phyloP scores from a whole-genome alignment of 1,140 invertebrate genomes.

The Zophobas atratus region DNA sequence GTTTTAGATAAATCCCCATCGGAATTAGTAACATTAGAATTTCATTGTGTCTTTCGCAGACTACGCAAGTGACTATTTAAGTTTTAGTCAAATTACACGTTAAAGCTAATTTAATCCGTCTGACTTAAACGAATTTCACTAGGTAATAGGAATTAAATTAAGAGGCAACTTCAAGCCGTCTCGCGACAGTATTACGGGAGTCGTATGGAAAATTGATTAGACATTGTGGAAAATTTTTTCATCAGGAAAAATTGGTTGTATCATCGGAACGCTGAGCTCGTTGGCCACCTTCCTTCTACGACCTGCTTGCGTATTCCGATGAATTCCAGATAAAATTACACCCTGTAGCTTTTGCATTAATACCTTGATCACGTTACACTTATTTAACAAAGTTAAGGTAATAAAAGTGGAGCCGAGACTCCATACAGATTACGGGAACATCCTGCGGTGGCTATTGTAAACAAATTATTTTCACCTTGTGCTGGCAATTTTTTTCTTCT shows the following conservation, averaged over 20 bases:
- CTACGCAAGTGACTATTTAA: slow-evolving; percentile 35
- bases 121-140: slow-evolving; percentile 43
- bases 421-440: slow-evolving; percentile 21
- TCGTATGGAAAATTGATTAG: slow-evolving; percentile 19
- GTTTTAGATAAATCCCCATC: slow-evolving; percentile 25
- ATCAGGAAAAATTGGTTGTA: slow-evolving; percentile 16
- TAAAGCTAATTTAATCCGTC: slow-evolving; percentile 47
- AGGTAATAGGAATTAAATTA: slow-evolving; percentile 46
- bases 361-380: slow-evolving; percentile 44
- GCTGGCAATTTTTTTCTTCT: neutral
- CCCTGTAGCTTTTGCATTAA: slow-evolving; percentile 38
- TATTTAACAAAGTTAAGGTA: slow-evolving; percentile 44
- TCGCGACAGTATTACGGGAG: slow-evolving; percentile 5
- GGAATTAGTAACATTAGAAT: slow-evolving; percentile 41
- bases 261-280: slow-evolving; percentile 23
- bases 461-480: slow-evolving; percentile 25
- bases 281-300: neutral
- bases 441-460: slow-evolving; percentile 14
- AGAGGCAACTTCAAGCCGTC: slow-evolving; percentile 1
- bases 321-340: slow-evolving; percentile 38
- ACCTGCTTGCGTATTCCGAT: slow-evolving; percentile 37
- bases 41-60: slow-evolving; percentile 33
- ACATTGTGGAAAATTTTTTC: slow-evolving; percentile 14
- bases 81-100: slow-evolving; percentile 48
- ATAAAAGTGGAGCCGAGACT: slow-evolving; percentile 17